Base-by-base conservation (phyloP, 2,888 invertebrate genomes). In the Luperina nickerlii region DNA sequence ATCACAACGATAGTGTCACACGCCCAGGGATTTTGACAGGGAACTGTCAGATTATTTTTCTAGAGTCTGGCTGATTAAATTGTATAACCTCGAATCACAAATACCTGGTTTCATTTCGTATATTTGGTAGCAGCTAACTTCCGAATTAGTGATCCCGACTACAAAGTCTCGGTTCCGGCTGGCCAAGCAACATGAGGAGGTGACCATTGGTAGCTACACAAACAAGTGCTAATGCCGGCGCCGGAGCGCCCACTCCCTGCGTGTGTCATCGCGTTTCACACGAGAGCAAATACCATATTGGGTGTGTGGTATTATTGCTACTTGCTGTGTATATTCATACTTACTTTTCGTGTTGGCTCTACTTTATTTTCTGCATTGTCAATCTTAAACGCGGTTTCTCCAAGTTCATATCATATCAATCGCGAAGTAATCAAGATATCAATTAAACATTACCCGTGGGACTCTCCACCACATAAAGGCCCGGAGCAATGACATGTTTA, bases 401-500 rank as follows among this genome's bases (percentile, higher is more conserved):
- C 62, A 71, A 86, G 78, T 83, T 74, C 51, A 69, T 66, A 79
- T 73, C 69, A 78, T 74, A 83, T 85, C 82, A 84, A 89, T 89
- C 72, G 70, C 74, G 62, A 85, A 73, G 87, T 81, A 90, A 90
- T 90, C 90, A 90, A 90, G 90, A 90, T 90, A 90, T 89, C 90
- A 90, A 90, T 90, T 90, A 90, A 89, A 78, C 80, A 82, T 84
- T 83, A 87, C 83, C 84, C 85, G 84, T 80, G 86, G 82, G 81
- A 72, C 82, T 69, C 81, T 83, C 78, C 84, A 82, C 87, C 85
- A 83, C 85, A 79, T 86, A 80, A 87, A 87, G 83, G 84, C 90
- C 90, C 67, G 83, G 54, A 90, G 92, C 92, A 85, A 88, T 89
- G 91, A 89, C 90, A 90, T 92, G 92, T 92, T 92, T 92, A 91